Base-by-base conservation (phyloP, 2,797 vertebrate species). In the Lepilemur ruficaudatus region DNA sequence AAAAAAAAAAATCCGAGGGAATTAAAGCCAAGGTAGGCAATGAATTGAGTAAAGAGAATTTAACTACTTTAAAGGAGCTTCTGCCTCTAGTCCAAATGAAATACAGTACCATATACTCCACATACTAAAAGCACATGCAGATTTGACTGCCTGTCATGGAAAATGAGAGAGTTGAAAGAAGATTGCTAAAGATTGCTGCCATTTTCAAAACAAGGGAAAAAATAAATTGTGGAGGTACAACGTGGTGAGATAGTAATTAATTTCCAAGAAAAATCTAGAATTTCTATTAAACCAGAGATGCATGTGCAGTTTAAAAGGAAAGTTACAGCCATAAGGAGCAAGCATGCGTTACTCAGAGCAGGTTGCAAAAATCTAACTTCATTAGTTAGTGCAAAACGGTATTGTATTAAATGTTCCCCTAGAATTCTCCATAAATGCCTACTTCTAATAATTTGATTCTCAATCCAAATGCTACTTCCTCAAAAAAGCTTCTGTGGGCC, bases 131-230 rank as follows among this genome's bases (percentile, higher is more conserved):
- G 15, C 65, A 80, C 15, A 35, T 46, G 8, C 22, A 81, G 22
- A 89, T 23, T 81, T 81, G 75, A 32, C 88, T 82, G 9, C 4
- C 43, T 12, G 52, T 20, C 35, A 32, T 18, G 17, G 30, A 95
- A 89, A 80, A 73, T 43, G 7, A 52, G 7, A 94, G 5, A 63
- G 23, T 25, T n/a, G 14, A 38, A 59, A 91, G 35, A 57, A 65
- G 10, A 87, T 30, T 67, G n/a, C 23, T 32, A 80, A 91, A 85
- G 20, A 48, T n/a, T 32, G 5, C 69, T 80, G 9, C 20, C 69
- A 67, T 94, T 95, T 87, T 94, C 57, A 83, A 90, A 92, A 73
- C 55, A 30, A 89, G 46, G 15, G 25, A 57, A 55, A 83, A 84
- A 79, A 65, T n/a, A 57, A 91, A 38, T 35, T 61, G 61, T 73